Base-by-base conservation (phyloP, 2,797 vertebrate species). In the Thalassophryne amazonica region DNA sequence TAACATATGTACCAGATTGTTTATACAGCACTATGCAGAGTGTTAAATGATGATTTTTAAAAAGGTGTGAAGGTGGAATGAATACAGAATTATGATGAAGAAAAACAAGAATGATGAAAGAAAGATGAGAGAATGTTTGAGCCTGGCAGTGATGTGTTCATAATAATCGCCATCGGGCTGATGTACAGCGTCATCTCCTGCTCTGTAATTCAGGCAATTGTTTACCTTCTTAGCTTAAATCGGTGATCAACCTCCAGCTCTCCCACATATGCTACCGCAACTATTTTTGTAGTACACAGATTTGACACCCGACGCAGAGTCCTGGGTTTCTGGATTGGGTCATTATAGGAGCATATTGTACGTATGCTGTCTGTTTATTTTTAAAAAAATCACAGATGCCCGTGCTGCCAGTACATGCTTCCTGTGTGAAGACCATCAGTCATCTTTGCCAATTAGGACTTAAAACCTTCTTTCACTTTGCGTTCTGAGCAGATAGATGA, bases 401-500 rank as follows among this genome's bases (percentile, higher is more conserved):
- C 60, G 47, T 25, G 20, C 73, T 70, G 78, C 72, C 75, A 65
- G 67, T 46, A 45, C 37, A 47, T 69, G 72, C 67, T 68, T 74
- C 61, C 59, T 73, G 64, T 73, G 70, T 75, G 69, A 55, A 74
- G 69, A 73, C 74, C 78, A 77, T 76, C 69, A 56, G 71, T 84
- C 74, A 67, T 68, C 66, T 48, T 58, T 66, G 79, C 80, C 80
- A 86, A 85, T 86, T 85, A 86, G 68, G 68, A 81, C 60, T 81
- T 78, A 75, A 65, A 77, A 80, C 81, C 63, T 80, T 81, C 60
- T 69, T 56, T 70, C 30, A 1, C 32, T 73, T 61, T 67, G 57
- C 67, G 80, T 76, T 54, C 41, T 50, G 55, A 71, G 55, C 49
- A 50, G 61, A 77, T 47, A 64, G 66, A 70, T 18, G 62, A 73